Evolutionary conservation across 1,140 invertebrate species (phyloP).

Genomic region (Caerostris extrusa): DNA sequence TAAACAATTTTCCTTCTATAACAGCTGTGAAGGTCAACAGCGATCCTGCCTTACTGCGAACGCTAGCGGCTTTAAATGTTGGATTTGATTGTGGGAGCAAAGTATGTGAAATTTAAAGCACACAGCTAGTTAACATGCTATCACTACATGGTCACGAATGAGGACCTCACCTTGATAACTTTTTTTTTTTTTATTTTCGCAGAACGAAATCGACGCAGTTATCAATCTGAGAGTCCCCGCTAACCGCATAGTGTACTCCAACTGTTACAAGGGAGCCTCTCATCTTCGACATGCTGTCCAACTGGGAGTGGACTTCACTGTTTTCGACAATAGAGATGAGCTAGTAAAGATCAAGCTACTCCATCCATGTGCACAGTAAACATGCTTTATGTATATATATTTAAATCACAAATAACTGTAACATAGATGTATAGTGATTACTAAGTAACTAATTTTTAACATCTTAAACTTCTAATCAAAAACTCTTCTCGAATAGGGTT

Average conservation of each 20-base stretch:
- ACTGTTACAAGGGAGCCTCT: conserved; percentile 97
- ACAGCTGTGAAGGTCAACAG: neutral
- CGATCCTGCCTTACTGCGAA: neutral
- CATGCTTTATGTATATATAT: no score
- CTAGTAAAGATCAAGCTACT: no score
- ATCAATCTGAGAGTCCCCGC: conserved; percentile 89
- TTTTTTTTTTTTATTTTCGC: neutral
- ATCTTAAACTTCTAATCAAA: no score
- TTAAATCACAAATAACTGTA: no score
- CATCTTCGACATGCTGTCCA: conserved; percentile 93
- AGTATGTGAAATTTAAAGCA: neutral
- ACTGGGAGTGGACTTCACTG: conserved; percentile 91
- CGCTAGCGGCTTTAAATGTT: neutral
- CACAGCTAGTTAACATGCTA: neutral
- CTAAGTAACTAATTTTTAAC: no score
- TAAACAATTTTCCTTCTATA: neutral
- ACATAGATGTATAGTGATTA: no score
- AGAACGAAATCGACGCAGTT: conserved; percentile 93
- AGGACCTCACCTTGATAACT: neutral
- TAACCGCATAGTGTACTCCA: conserved; percentile 96
- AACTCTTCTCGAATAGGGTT: no score
- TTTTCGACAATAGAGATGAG: conserved; percentile 98
- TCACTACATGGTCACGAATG: no score
- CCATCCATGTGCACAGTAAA: no score
- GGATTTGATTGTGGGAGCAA: neutral